Base-by-base conservation (phyloP, 23 tunicate species). In the Pegea sp. region DNA sequence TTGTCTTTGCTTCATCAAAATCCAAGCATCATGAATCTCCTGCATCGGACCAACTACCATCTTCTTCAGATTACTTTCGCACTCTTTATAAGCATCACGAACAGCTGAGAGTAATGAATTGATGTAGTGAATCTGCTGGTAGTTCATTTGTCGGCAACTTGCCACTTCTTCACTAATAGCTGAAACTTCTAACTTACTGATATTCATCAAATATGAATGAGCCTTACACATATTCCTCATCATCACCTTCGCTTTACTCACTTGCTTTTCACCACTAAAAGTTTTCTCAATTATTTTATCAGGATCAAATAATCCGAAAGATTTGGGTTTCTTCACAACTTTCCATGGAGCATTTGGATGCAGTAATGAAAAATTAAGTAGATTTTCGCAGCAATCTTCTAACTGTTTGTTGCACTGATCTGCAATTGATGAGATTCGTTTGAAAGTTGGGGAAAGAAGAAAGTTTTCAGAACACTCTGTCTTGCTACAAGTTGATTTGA, bases 291-390 rank as follows among this genome's bases (percentile, higher is more conserved):
- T 21, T 20, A 84, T 56, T 6, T 28, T 29, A 3, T 62, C 53
- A 8, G 66, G 59, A 2, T 56, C 61, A 54, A 84, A 64, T 49
- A 34, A 28, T 22, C 75, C 84, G 33, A 66, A 73, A 28, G 62
- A 51, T 20, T 63, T 52, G 4, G 76, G 56, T n/a, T 29, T 62
- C 33, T 52, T 49, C 13, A 63, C 31, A 5, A 56, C 75, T 4
- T 58, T 4, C 95, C 95, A 84, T 19, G 95, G 95, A 6, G 95
- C 95, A 50, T 65, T 56, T 4, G 95, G 95, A 22, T 73, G 74
- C 33, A 84, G 58, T 29, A 84, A 33, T n/a, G 95, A 84, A 1
- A 84, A 33, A 26, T 68, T 26, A 18, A 84, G 34, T 53, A 84
- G 66, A 26, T 84, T 71, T 42, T 52, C 48, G 38, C 74, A 84